phyloP scores from a whole-genome alignment of 2,797 vertebrate genomes.

The Molossus molossus region DNA sequence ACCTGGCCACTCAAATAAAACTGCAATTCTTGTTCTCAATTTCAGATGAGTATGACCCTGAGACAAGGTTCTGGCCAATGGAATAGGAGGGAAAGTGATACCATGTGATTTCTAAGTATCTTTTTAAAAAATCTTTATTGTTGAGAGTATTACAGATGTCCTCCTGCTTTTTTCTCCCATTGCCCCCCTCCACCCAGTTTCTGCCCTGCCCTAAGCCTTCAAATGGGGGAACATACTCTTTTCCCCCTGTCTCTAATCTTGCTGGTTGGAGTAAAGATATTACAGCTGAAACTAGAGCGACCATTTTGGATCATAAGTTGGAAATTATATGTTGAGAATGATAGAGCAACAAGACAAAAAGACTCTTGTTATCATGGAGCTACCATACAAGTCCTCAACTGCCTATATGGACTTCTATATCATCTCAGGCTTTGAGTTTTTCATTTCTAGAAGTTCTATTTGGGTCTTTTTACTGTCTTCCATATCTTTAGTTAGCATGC shows the following conservation, averaged over 20 bases:
- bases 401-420: not conserved
- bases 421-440: not conserved
- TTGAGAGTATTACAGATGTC: too few relatives aligned
- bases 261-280: slow-evolving; percentile 26
- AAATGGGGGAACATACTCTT: not conserved
- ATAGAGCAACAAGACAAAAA: not conserved
- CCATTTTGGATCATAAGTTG: slow-evolving; percentile 51
- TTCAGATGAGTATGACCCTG: slow-evolving; percentile 57
- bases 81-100: slow-evolving; percentile 23
- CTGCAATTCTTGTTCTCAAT: slow-evolving; percentile 38
- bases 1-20: slow-evolving; percentile 30
- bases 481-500: slow-evolving; percentile 24
- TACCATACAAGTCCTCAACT: slow-evolving; percentile 3
- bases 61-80: slow-evolving; percentile 27
- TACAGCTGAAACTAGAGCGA: not conserved
- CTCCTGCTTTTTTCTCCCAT: too few relatives aligned
- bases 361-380: not conserved
- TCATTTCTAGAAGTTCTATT: slow-evolving; percentile 56
- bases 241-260: not conserved
- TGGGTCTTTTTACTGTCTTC: not conserved
- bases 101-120: slow-evolving; percentile 38
- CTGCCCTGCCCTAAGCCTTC: too few relatives aligned
- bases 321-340: slow-evolving; percentile 41
- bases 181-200: too few relatives aligned
- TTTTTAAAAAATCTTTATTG: not conserved